A percentile compares a stretch with the other conserved stretches of the same genome.
These are phyloP conservation scores for Lepus townsendii DNA, from an alignment of 2,797 vertebrate genomes.

Conservation along the genomic window DNA sequence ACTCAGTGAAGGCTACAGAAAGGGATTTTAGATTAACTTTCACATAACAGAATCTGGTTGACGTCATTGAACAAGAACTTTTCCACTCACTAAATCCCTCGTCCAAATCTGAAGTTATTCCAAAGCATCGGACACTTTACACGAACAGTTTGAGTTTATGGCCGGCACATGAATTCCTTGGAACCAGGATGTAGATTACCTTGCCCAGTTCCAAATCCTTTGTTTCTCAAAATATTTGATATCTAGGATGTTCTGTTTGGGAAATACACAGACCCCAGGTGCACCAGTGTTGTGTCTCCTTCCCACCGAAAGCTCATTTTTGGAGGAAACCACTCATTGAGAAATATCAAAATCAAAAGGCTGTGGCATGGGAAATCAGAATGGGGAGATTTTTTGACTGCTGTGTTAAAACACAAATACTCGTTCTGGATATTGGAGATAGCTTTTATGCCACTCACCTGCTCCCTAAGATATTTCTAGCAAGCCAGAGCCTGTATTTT, in stretches of 20 bases:
- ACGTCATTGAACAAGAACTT: neutral
- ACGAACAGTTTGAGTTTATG: neutral
- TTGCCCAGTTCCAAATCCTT: neutral
- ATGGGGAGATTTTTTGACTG: neutral
- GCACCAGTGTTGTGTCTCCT: neutral
- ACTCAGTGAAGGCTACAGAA: neutral
- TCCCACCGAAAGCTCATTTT: neutral
- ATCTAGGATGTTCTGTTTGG: neutral
- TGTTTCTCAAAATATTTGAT: neutral
- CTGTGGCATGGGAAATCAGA: neutral
- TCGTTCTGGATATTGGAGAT: neutral
- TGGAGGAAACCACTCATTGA: neutral
- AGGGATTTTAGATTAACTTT: neutral
- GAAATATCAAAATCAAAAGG: neutral
- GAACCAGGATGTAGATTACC: neutral
- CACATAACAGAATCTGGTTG: neutral
- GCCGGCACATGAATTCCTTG: neutral
- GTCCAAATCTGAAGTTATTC: neutral
- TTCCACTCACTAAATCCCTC: neutral
- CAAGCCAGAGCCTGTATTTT: neutral
- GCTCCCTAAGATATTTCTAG: neutral
- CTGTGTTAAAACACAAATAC: neutral
- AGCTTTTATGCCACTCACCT: neutral
- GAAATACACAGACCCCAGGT: neutral
- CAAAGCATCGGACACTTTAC: neutral